A percentile compares a stretch with the other conserved stretches of the same genome.
Evolutionary conservation across 2,888 invertebrate species (phyloP).

Genomic region (Cheilosia scutellata): DNA sequence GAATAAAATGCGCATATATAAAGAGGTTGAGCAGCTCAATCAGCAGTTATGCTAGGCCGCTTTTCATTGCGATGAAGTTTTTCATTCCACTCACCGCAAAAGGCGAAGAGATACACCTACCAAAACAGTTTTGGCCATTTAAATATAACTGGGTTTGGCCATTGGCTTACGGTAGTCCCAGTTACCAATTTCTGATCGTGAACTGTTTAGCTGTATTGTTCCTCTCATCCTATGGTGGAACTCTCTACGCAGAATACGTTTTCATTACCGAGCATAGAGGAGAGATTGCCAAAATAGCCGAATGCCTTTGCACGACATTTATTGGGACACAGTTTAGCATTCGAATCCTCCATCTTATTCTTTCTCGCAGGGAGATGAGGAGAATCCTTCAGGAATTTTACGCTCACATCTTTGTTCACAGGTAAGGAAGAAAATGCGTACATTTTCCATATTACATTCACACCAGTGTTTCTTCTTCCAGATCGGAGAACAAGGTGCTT

Average conservation of each 20-base stretch:
- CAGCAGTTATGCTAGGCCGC: background rate
- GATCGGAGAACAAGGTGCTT: conserved; percentile 51
- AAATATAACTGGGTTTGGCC: conserved; percentile 76
- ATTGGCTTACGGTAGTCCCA: conserved; percentile 29
- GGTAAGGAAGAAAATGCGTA: conserved; percentile 20
- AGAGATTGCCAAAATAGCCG: conserved; percentile 66
- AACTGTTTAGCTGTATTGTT: conserved; percentile 24
- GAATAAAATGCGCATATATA: conserved; percentile 17
- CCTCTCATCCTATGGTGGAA: conserved; percentile 48
- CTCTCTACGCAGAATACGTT: conserved; percentile 60
- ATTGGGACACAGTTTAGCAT: conserved; percentile 70
- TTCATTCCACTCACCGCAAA: conserved; percentile 44
- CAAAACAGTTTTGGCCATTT: conserved; percentile 57
- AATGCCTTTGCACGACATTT: conserved; percentile 69
- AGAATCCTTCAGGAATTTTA: conserved; percentile 67
- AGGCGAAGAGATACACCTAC: conserved; percentile 31
- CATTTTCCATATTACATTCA: background rate
- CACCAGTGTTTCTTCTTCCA: background rate
- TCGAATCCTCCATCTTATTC: conserved; percentile 50
- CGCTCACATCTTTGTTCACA: conserved; percentile 60
- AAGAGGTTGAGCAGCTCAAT: background rate
- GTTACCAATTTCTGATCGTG: conserved; percentile 22
- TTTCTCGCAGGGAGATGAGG: conserved; percentile 45
- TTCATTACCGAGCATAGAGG: conserved; percentile 63
- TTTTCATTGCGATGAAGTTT: conserved; percentile 11